Conservation (phyloP, 2,888 invertebrate species). For the Mythimna pallens region DNA sequence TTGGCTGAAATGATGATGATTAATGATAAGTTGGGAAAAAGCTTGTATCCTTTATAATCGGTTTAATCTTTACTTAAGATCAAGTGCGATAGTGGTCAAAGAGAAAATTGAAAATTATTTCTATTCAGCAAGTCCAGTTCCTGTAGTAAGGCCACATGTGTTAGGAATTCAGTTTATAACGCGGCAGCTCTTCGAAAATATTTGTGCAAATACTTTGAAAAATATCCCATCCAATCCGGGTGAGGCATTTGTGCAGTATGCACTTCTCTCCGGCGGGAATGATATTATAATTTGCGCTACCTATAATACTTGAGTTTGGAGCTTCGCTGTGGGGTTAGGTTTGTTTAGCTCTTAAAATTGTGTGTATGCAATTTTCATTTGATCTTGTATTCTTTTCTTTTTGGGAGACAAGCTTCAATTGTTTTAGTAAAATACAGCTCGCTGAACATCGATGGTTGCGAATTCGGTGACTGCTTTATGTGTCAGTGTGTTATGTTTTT, state of each 20-base stretch:
- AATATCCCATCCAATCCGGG: constrained; percentile 62
- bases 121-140: too few relatives aligned
- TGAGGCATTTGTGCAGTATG: constrained; percentile 53
- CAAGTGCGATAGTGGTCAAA: too few relatives aligned
- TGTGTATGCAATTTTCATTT: not conserved
- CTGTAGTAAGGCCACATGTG: constrained; percentile 41
- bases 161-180: constrained; percentile 63
- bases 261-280: constrained; percentile 42
- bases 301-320: not conserved
- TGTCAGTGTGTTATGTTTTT: too few relatives aligned
- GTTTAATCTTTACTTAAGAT: too few relatives aligned
- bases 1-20: too few relatives aligned
- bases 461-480: too few relatives aligned
- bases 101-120: not conserved
- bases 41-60: not conserved
- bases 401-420: not conserved
- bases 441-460: too few relatives aligned
- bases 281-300: constrained; percentile 55
- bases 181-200: constrained; percentile 59
- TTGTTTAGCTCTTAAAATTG: constrained; percentile 7
- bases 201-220: constrained; percentile 63
- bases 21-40: too few relatives aligned
- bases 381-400: not conserved
- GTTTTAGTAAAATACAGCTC: too few relatives aligned
- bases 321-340: not conserved